A percentile compares a stretch with the other conserved stretches of the same genome.
phyloP scores from a whole-genome alignment of 2,797 vertebrate species.

The Molossus molossus region DNA sequence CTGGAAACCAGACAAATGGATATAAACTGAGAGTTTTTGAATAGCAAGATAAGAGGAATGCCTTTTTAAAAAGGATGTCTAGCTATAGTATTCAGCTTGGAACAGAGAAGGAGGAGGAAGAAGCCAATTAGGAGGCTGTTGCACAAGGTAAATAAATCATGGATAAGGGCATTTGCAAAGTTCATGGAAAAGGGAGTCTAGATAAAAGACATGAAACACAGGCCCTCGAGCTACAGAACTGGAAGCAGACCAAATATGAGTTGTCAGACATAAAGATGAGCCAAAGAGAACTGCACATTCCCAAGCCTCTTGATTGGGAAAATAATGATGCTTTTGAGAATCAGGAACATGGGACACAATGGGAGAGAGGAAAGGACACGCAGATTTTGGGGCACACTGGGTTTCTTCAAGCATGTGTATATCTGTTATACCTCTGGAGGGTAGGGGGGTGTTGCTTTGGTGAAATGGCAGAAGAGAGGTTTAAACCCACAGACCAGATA shows the following conservation, averaged over 20 bases:
- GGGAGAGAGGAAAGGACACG: rapidly evolving
- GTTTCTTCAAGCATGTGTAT: neutral
- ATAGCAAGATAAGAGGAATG: neutral
- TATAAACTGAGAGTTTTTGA: neutral
- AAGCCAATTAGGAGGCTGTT: neutral
- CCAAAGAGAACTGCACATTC: neutral
- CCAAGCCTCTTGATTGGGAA: neutral
- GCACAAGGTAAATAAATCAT: neutral
- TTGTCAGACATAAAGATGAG: neutral
- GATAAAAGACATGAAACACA: neutral
- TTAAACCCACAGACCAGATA: neutral
- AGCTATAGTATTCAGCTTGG: neutral
- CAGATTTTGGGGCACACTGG: neutral
- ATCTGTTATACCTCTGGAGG: neutral
- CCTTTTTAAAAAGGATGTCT: neutral
- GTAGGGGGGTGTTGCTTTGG: neutral
- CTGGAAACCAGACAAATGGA: neutral
- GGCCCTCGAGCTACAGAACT: neutral
- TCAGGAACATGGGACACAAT: neutral
- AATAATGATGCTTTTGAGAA: neutral
- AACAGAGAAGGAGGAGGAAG: neutral
- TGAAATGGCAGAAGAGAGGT: neutral
- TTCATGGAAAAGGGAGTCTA: neutral
- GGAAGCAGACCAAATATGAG: neutral
- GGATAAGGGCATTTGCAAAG: neutral